A percentile compares a stretch with the other conserved stretches of the same genome.
Conservation (phyloP, 2,797 vertebrate species). For the Avahi laniger region DNA sequence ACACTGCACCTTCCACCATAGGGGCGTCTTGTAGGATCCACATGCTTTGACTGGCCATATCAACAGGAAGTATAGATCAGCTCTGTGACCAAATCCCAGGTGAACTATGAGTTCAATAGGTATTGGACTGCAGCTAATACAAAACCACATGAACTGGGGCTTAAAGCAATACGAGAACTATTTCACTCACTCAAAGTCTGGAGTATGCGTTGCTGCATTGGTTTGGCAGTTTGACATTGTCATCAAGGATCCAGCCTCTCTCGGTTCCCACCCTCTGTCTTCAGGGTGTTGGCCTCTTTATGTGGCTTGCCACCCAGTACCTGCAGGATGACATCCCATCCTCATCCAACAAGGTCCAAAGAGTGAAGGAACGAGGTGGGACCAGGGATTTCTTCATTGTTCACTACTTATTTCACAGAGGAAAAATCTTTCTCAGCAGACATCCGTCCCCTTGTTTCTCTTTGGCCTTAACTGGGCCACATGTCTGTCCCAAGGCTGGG, state of each 20-base stretch:
- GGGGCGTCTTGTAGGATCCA: neutral
- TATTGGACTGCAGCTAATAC: no score
- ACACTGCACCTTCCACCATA: accelerated
- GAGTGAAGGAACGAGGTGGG: neutral
- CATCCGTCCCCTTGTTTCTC: no score
- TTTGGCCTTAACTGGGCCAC: accelerated
- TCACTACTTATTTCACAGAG: neutral
- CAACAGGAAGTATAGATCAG: neutral
- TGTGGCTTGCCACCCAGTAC: neutral
- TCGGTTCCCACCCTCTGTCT: neutral
- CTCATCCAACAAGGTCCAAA: accelerated
- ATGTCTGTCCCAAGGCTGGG: neutral
- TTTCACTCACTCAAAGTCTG: neutral
- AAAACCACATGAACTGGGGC: neutral
- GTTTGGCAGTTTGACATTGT: accelerated
- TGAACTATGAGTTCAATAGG: neutral
- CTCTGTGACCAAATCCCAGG: neutral
- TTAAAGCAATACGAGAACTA: neutral
- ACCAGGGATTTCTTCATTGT: neutral
- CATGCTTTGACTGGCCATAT: accelerated
- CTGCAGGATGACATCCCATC: neutral
- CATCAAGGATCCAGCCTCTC: neutral
- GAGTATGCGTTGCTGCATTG: neutral
- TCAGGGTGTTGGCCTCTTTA: accelerated
- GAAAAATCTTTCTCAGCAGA: neutral